Conservation (phyloP, 1,140 invertebrate genomes). For the Alviniconcha marisindica region DNA sequence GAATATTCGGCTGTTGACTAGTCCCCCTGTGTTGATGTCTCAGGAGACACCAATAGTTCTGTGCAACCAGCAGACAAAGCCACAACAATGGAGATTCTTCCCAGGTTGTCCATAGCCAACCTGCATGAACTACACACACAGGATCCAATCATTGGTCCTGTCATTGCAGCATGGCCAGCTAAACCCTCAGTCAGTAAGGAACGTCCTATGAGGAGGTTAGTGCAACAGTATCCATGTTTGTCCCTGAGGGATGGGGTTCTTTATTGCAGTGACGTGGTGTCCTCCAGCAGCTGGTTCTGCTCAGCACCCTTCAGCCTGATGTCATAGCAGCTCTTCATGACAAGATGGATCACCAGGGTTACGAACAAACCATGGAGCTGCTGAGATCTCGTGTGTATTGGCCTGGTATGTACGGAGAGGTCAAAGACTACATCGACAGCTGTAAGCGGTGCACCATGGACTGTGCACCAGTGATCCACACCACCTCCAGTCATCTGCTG, state of each 20-base stretch:
- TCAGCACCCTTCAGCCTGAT: background rate
- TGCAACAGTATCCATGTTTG: background rate
- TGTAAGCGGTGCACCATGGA: conserved; percentile 46
- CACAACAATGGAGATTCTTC: background rate
- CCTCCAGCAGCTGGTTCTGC: conserved; percentile 34
- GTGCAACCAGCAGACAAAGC: no score
- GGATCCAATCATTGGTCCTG: background rate
- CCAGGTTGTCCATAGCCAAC: background rate
- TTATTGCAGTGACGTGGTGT: background rate
- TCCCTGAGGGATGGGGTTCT: background rate
- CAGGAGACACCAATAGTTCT: background rate
- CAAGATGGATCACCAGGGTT: conserved; percentile 43
- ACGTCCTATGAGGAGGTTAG: background rate
- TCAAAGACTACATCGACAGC: conserved; percentile 35
- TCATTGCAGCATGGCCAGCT: background rate
- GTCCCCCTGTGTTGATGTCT: background rate
- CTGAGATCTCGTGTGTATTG: conserved; percentile 44
- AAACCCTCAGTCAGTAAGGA: background rate
- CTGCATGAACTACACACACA: background rate
- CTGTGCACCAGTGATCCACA: conserved; percentile 11
- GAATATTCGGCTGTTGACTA: background rate
- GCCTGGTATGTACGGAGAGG: conserved; percentile 42
- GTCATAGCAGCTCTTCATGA: conserved; percentile 42
- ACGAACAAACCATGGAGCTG: conserved; percentile 36
- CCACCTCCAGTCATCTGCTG: no score